A percentile compares a stretch with the other conserved stretches of the same genome.
Conservation (phyloP, 1,140 invertebrate genomes). For the Caenorhabditis elegans region DNA sequence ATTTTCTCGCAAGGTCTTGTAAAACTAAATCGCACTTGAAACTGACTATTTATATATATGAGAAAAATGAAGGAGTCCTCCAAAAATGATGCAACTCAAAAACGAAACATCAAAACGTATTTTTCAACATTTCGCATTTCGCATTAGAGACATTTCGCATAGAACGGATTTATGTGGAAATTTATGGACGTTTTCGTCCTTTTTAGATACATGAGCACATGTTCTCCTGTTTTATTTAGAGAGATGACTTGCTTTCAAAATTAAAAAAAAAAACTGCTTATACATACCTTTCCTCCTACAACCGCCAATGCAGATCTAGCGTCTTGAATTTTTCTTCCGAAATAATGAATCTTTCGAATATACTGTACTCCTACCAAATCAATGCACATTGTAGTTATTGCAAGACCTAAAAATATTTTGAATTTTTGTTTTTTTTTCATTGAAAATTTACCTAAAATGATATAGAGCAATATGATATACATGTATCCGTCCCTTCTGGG, state of each 20-base stretch:
- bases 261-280: no score
- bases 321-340: conserved; percentile 66
- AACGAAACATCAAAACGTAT: neutral
- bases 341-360: conserved; percentile 66
- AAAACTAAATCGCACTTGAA: no score
- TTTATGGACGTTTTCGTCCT: neutral
- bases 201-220: no score
- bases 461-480: conserved; percentile 65
- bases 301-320: conserved; percentile 65
- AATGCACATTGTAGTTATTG: conserved; percentile 67
- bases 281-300: conserved; percentile 61
- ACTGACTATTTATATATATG: no score
- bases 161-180: neutral
- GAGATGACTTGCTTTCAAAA: neutral
- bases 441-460: conserved; percentile 54
- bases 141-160: no score
- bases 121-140: neutral
- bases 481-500: conserved; percentile 65
- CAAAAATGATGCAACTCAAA: neutral
- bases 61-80: neutral
- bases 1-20: no score
- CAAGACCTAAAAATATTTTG: conserved; percentile 51
- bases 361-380: conserved; percentile 60
- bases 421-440: neutral
- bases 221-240: neutral